Percentiles rank a stretch among this genome's conserved stretches.
Conservation (phyloP, 1,140 invertebrate genomes). For the Eciton burchellii region DNA sequence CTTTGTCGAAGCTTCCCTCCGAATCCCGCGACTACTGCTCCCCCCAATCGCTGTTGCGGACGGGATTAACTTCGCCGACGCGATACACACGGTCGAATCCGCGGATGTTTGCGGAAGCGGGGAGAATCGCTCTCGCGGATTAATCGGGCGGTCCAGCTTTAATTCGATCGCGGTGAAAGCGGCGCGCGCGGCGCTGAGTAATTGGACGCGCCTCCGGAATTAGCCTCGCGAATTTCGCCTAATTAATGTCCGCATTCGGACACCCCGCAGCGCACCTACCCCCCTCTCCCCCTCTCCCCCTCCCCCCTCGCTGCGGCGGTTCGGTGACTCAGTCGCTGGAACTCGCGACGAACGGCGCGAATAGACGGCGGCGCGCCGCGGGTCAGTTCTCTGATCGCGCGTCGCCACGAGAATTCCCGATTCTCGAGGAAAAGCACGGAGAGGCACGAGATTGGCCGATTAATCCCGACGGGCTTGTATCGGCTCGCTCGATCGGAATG, state of each 20-base stretch:
- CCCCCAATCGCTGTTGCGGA: background rate
- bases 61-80: background rate
- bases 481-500: background rate
- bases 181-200: constrained; percentile 61
- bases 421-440: background rate
- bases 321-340: constrained; percentile 47
- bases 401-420: background rate
- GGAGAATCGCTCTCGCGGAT: constrained; percentile 27
- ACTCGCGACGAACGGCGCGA: background rate
- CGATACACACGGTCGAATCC: background rate
- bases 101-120: constrained; percentile 12
- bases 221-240: constrained; percentile 78
- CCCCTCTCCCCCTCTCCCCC: too few relatives aligned
- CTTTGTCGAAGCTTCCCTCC: background rate
- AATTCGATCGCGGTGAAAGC: constrained; percentile 75
- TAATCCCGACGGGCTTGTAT: background rate
- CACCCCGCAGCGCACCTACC: too few relatives aligned
- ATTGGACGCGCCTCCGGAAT: constrained; percentile 72
- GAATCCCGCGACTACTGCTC: background rate
- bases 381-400: background rate
- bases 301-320: background rate
- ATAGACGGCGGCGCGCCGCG: constrained; percentile 22
- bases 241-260: constrained; percentile 75
- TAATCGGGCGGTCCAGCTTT: constrained; percentile 67
- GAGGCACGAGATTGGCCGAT: background rate